Evolutionary conservation across 2,797 vertebrate species (phyloP).

Genomic region (Mormyrus proboscirostris): DNA sequence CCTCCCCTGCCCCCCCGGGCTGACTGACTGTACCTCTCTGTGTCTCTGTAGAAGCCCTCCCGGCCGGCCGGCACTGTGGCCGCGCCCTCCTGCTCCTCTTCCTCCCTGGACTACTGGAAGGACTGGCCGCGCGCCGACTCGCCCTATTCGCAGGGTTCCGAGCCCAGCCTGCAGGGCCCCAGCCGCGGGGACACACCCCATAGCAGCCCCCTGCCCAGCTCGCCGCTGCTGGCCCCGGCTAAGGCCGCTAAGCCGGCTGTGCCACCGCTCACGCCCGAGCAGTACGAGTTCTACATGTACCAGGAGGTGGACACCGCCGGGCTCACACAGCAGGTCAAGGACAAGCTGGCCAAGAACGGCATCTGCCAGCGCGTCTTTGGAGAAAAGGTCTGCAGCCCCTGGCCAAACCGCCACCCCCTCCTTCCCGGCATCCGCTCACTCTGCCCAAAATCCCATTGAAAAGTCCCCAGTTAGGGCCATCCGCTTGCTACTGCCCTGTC

Average conservation of each 20-base stretch:
- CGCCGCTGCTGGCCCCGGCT: slow-evolving; percentile 65
- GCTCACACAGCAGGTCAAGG: slow-evolving; percentile 83
- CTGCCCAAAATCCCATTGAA: background rate
- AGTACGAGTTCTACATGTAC: slow-evolving; percentile 89
- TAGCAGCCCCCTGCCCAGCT: slow-evolving; percentile 74
- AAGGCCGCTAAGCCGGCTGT: slow-evolving; percentile 74
- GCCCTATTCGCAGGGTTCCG: slow-evolving; percentile 73
- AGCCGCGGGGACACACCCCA: slow-evolving; percentile 75
- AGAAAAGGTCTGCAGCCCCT: slow-evolving; percentile 71
- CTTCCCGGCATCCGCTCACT: background rate
- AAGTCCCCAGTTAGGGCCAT: background rate
- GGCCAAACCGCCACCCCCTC: background rate
- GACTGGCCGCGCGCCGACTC: slow-evolving; percentile 81
- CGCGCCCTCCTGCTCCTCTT: slow-evolving; percentile 54
- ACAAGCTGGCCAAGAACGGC: slow-evolving; percentile 86
- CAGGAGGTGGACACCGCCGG: slow-evolving; percentile 85
- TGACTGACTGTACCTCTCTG: slow-evolving; percentile 34
- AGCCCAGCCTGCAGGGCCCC: slow-evolving; percentile 70
- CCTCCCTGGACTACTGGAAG: slow-evolving; percentile 80
- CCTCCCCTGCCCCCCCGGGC: background rate
- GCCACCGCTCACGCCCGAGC: slow-evolving; percentile 76
- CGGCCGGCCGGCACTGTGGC: slow-evolving; percentile 34
- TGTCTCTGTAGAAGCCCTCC: slow-evolving; percentile 42
- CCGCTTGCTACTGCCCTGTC: background rate
- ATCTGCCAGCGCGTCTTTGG: slow-evolving; percentile 87